Conservation (phyloP, 1,140 invertebrate genomes). For the Aricia agestis region DNA sequence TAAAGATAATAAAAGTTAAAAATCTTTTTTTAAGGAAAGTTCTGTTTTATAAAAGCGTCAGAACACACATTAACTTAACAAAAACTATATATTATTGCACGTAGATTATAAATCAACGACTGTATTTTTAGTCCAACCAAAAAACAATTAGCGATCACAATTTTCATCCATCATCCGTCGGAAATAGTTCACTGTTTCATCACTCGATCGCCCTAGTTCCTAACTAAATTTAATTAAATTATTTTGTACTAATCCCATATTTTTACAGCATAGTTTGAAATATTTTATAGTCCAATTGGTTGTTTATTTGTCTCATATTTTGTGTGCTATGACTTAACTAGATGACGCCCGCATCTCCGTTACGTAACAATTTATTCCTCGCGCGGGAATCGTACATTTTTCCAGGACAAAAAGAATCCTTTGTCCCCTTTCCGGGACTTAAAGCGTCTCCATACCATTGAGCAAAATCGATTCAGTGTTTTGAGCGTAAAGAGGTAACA, state of each 20-base stretch:
- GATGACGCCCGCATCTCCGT: too few relatives aligned
- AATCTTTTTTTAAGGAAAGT: background rate
- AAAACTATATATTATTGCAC: background rate
- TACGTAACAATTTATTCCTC: too few relatives aligned
- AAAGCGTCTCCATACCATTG: too few relatives aligned
- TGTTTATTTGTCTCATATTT: too few relatives aligned
- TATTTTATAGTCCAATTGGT: too few relatives aligned
- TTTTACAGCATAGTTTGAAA: background rate
- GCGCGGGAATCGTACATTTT: too few relatives aligned
- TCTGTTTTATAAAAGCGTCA: background rate
- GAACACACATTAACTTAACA: background rate
- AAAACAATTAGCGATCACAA: slow-evolving; percentile 11
- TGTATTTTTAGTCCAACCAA: slow-evolving; percentile 6
- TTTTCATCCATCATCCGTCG: slow-evolving; percentile 3
- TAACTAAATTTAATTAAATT: background rate
- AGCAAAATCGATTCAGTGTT: too few relatives aligned
- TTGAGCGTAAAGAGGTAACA: too few relatives aligned
- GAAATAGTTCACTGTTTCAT: slow-evolving; percentile 1
- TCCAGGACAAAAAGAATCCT: too few relatives aligned
- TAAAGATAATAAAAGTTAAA: too few relatives aligned
- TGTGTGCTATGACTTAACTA: too few relatives aligned
- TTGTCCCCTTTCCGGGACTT: too few relatives aligned
- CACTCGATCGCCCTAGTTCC: background rate
- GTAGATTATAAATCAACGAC: background rate
- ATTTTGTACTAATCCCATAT: background rate